Evolutionary conservation across 1,140 invertebrate species (phyloP).

Genomic region (Bombus breviceps): DNA sequence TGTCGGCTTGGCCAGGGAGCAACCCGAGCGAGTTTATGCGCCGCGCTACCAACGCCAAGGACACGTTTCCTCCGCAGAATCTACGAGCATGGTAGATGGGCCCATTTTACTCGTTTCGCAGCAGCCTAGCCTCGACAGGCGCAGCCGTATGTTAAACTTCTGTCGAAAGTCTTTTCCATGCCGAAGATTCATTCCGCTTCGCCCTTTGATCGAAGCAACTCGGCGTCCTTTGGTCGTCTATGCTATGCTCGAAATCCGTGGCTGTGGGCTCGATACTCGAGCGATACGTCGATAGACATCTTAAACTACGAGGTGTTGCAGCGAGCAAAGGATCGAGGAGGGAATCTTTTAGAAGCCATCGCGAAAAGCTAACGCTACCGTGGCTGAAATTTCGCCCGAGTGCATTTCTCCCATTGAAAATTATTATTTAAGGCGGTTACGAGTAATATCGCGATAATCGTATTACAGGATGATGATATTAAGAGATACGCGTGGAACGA

Average conservation of each 20-base stretch:
- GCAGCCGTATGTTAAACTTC: conserved; percentile 15
- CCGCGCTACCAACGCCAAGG: conserved; percentile 42
- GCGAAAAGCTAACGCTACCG: background rate
- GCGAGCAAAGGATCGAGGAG: background rate
- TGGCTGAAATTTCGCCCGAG: background rate
- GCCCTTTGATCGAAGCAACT: background rate
- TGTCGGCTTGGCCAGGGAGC: background rate
- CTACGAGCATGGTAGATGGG: conserved; percentile 17
- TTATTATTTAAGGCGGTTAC: too few relatives aligned
- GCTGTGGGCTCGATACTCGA: background rate
- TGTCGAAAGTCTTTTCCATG: background rate
- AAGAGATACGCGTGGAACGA: too few relatives aligned
- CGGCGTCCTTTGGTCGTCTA: background rate
- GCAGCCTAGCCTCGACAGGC: background rate
- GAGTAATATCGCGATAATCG: too few relatives aligned
- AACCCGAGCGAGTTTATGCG: conserved; percentile 43
- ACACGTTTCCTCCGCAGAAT: conserved; percentile 21
- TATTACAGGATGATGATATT: too few relatives aligned
- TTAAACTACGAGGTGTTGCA: background rate
- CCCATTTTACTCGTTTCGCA: conserved; percentile 11
- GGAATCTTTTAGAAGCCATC: background rate
- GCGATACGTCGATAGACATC: background rate
- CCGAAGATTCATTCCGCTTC: background rate
- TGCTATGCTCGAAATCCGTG: background rate
- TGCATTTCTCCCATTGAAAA: background rate